Conservation (phyloP, 2,797 vertebrate species). For the Syngnathus acus region DNA sequence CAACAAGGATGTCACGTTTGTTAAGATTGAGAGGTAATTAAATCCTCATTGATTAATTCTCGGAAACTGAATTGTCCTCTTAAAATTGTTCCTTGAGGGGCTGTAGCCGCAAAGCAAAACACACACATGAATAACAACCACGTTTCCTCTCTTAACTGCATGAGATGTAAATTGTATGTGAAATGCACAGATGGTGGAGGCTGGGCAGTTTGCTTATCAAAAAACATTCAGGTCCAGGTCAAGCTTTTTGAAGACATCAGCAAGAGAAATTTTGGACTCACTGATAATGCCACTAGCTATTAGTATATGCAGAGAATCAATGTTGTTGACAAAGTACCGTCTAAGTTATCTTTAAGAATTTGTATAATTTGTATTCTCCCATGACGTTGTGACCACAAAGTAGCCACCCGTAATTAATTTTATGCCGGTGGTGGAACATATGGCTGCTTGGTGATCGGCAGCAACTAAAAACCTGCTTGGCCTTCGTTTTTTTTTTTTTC, state of each 20-base stretch:
- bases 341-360: too few species aligned
- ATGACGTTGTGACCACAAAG: too few species aligned
- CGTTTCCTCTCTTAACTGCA: neutral
- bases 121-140: neutral
- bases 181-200: neutral
- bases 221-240: neutral
- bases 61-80: neutral
- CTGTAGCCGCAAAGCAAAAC: neutral
- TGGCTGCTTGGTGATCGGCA: constrained; percentile 13
- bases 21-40: constrained; percentile 6
- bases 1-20: neutral
- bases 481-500: constrained; percentile 7
- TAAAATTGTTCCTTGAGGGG: neutral
- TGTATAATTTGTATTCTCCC: too few species aligned
- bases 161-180: neutral
- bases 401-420: too few species aligned
- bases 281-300: neutral
- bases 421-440: too few species aligned
- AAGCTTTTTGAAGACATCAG: neutral
- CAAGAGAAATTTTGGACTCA: neutral
- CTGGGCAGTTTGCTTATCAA: constrained; percentile 1
- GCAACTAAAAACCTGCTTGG: constrained; percentile 5
- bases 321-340: too few species aligned
- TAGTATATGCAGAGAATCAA: too few species aligned
- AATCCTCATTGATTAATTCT: constrained; percentile 10